These are phyloP conservation scores for Ostrea denselamellosa DNA, from an alignment of 1,140 invertebrate genomes.

Conservation along the genomic window DNA sequence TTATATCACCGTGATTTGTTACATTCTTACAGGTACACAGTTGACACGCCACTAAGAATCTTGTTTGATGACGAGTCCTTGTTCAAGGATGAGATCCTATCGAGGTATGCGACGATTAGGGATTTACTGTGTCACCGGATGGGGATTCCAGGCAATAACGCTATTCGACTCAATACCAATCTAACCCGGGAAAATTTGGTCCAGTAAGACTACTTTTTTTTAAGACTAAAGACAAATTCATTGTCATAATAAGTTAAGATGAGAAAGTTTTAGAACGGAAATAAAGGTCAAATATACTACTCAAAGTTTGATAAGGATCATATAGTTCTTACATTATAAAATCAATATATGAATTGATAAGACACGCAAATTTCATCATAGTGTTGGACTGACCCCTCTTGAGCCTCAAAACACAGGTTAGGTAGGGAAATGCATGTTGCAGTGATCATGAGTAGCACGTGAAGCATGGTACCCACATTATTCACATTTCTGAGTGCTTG, in stretches of 20 bases:
- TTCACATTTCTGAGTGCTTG: too few relatives aligned
- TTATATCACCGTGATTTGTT: background rate
- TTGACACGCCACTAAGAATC: conserved; percentile 25
- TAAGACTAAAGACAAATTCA: background rate
- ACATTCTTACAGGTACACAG: conserved; percentile 32
- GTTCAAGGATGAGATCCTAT: conserved; percentile 41
- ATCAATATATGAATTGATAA: too few relatives aligned
- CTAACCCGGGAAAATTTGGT: conserved; percentile 49
- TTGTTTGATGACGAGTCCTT: conserved; percentile 37
- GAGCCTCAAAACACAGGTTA: too few relatives aligned
- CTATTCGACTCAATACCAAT: conserved; percentile 51
- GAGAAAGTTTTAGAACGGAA: too few relatives aligned
- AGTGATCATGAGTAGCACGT: too few relatives aligned
- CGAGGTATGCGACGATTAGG: conserved; percentile 45
- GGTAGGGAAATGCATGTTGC: too few relatives aligned
- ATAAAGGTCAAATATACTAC: too few relatives aligned
- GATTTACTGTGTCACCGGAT: conserved; percentile 55
- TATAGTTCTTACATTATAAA: too few relatives aligned
- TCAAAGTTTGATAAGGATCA: too few relatives aligned
- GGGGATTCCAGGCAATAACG: conserved; percentile 53
- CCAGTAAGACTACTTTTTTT: conserved; percentile 27
- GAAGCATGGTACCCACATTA: too few relatives aligned
- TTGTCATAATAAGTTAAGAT: background rate
- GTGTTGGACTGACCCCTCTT: too few relatives aligned
- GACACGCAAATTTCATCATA: too few relatives aligned